Percentiles rank a stretch among this genome's conserved stretches.
Conservation (phyloP, 2,797 vertebrate species). For the Parauchenoglanis punctatus region DNA sequence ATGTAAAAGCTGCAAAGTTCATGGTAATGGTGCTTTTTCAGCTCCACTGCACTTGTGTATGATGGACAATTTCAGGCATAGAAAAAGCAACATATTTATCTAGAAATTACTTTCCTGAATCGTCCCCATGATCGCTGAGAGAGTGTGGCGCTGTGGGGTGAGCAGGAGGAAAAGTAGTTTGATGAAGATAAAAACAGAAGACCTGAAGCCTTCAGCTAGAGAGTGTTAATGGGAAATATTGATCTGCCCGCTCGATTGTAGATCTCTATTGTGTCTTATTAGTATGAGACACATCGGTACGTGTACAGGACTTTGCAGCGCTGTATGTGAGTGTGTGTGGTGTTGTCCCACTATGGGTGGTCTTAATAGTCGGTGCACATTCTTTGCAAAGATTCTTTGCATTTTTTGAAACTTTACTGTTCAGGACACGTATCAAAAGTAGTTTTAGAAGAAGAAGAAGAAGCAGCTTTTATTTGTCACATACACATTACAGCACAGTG, state of each 20-base stretch:
- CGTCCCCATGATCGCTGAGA: constrained; percentile 33
- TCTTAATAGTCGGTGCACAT: neutral
- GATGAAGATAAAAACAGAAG: constrained; percentile 54
- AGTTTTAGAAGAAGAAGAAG: neutral
- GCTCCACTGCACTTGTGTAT: constrained; percentile 28
- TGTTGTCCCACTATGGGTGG: neutral
- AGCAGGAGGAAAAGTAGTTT: constrained; percentile 6
- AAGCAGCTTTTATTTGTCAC: no score
- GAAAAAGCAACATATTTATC: constrained; percentile 50
- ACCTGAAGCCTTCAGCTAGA: constrained; percentile 34
- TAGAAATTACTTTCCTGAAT: constrained; percentile 52
- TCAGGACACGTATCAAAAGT: neutral
- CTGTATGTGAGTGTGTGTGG: neutral
- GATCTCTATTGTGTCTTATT: constrained; percentile 37
- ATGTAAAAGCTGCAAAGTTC: neutral
- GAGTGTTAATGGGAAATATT: constrained; percentile 54
- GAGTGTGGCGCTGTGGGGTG: constrained; percentile 10
- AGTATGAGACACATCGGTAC: constrained; percentile 13
- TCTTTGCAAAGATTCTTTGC: neutral
- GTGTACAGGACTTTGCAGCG: neutral
- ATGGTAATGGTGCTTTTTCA: constrained; percentile 8
- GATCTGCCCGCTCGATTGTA: constrained; percentile 31
- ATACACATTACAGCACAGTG: no score
- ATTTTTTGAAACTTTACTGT: neutral
- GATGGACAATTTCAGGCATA: constrained; percentile 40